These are phyloP conservation scores for Hedya salicella DNA, from an alignment of 2,888 invertebrate species.

Conservation along the genomic window DNA sequence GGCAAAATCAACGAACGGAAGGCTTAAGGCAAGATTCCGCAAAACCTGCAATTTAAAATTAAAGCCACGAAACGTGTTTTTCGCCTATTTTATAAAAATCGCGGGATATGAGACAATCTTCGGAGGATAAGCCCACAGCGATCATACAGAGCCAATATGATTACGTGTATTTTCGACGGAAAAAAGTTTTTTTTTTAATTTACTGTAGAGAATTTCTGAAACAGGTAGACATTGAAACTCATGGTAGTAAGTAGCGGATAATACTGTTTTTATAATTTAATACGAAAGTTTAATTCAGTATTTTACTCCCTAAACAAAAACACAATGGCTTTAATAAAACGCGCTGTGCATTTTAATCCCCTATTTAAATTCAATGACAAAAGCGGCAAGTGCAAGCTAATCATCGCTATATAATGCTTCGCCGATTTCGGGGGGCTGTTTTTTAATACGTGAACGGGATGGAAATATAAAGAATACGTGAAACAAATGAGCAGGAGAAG, in stretches of 20 bases:
- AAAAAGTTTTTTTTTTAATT: constrained; percentile 48
- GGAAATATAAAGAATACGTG: constrained; percentile 48
- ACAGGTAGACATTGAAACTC: too few relatives aligned
- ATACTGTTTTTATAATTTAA: too few relatives aligned
- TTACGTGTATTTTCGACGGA: constrained; percentile 38
- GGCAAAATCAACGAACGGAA: constrained; percentile 69
- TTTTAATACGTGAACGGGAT: constrained; percentile 67
- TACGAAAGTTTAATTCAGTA: neutral
- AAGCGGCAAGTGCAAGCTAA: constrained; percentile 80
- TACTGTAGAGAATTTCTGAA: neutral
- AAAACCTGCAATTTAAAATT: constrained; percentile 85
- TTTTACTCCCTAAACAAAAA: constrained; percentile 7
- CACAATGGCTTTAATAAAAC: constrained; percentile 82
- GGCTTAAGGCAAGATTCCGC: constrained; percentile 81
- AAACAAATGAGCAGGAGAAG: constrained; percentile 52
- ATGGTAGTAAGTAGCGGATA: too few relatives aligned
- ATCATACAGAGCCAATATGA: constrained; percentile 50
- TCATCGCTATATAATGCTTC: constrained; percentile 84
- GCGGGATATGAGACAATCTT: constrained; percentile 82
- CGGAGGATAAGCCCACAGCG: constrained; percentile 67
- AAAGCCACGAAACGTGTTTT: constrained; percentile 86
- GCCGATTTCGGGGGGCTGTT: constrained; percentile 69
- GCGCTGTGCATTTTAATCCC: constrained; percentile 78
- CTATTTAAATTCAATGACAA: constrained; percentile 83
- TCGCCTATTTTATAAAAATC: constrained; percentile 84